phyloP scores from a whole-genome alignment of 2,797 vertebrate genomes.

The Psittacula echo region DNA sequence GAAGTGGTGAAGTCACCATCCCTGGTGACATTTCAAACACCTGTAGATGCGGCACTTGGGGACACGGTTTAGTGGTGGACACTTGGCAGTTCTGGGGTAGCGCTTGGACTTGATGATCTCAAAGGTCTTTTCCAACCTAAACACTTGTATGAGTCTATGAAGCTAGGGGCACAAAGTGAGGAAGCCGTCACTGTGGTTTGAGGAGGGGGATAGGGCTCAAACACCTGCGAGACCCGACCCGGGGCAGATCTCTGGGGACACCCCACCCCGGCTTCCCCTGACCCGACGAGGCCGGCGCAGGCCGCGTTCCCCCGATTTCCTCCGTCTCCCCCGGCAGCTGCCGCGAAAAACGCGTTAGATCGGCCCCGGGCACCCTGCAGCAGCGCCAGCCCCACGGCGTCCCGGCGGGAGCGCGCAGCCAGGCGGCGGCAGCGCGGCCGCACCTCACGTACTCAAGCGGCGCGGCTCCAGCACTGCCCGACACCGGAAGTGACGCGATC shows the following conservation, averaged over 20 bases:
- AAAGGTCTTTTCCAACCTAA: neutral
- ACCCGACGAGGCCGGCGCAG: too few species aligned
- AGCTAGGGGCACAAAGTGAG: neutral
- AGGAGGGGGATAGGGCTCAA: neutral
- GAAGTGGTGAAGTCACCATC: neutral
- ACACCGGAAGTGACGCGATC: neutral
- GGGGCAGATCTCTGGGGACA: neutral
- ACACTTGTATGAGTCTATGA: neutral
- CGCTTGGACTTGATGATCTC: neutral
- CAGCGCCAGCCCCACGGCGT: too few species aligned
- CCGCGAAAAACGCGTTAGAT: too few species aligned
- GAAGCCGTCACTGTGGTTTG: neutral
- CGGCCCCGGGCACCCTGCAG: too few species aligned
- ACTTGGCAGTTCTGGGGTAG: neutral
- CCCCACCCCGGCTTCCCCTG: too few species aligned
- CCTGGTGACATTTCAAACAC: neutral
- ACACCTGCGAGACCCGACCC: neutral
- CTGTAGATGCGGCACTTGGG: neutral
- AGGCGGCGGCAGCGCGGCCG: neutral
- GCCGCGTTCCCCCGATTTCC: too few species aligned
- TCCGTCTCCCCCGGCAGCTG: too few species aligned
- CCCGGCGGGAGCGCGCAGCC: neutral
- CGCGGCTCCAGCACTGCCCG: accelerated
- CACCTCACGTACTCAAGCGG: accelerated
- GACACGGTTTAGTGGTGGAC: neutral